Base-by-base conservation (phyloP, 2,113 vertebrate genomes). In the Myrmecobius fasciatus region DNA sequence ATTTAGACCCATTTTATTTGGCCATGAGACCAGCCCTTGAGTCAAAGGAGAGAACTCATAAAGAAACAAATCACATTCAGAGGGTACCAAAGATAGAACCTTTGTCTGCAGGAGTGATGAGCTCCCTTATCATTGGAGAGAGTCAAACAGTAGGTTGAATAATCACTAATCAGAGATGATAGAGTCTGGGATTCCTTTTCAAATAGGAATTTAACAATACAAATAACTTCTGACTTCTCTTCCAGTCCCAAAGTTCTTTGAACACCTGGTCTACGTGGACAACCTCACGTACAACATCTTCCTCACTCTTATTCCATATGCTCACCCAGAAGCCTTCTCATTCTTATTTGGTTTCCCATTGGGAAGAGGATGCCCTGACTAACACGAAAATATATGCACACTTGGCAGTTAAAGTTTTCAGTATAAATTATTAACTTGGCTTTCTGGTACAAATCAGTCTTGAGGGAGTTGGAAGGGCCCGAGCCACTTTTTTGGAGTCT, bases 371-470 rank as follows among this genome's bases (percentile, higher is more conserved):
- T 83, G 67, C 67, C 67, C n/a, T 83, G 36, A 43, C 67, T 83
- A 83, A 83, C n/a, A 83, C 24, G 36, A n/a, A 83, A 83, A 43
- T 83, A 83, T 43, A 83, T 83, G 67, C 20, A 83, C 36, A 43
- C 67, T 83, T 43, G 36, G n/a, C 67, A 83, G 67, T 43, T 83
- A 22, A 22, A 22, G 67, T 83, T 83, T 83, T 83, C 67, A 83
- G 22, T 83, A 43, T 83, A 83, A 83, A 83, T 83, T 83, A 83
- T 83, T 83, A 43, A 83, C 67, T 83, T 83, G 67, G 67, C 67
- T 83, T 83, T 83, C 67, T 83, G 67, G 67, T 83, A 83, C 67
- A 83, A 83, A 83, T 83, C 67, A 24, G 67, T 83, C 67, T 83
- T 83, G 20, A 24, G 67, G n/a, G 67, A 83, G 7, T 83, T 43